Conservation (phyloP, 2,888 invertebrate genomes). For the Caenorhabditis angaria region DNA sequence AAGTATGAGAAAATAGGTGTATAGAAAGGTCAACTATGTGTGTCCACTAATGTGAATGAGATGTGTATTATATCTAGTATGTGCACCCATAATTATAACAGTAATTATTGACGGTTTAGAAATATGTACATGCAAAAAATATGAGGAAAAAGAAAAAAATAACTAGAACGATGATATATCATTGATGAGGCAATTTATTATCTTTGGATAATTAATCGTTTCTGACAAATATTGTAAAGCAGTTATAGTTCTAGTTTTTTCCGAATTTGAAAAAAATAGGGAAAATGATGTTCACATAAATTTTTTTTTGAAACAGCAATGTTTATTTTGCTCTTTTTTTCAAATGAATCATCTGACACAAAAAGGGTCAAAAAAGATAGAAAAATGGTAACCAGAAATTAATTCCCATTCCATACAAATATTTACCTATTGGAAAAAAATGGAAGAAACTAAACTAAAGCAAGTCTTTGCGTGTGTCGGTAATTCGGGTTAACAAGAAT, state of each 20-base stretch:
- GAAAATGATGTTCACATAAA: background rate
- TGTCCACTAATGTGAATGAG: background rate
- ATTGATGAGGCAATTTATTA: background rate
- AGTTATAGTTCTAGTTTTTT: too few species aligned
- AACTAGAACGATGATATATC: too few species aligned
- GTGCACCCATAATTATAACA: constrained; percentile 3
- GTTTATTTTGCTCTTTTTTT: constrained; percentile 9
- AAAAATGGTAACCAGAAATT: constrained; percentile 2
- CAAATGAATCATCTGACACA: background rate
- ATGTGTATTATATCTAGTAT: constrained; percentile 1
- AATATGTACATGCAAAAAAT: background rate
- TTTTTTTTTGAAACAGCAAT: constrained; percentile 1
- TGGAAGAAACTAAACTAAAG: background rate
- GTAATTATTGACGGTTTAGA: background rate
- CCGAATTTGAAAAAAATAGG: constrained; percentile 9
- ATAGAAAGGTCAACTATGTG: constrained; percentile 2
- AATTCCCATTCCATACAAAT: background rate
- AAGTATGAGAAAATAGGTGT: background rate
- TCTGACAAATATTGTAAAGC: background rate
- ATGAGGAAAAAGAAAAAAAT: too few species aligned
- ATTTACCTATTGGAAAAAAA: background rate
- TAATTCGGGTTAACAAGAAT: constrained; percentile 40
- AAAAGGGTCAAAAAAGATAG: background rate
- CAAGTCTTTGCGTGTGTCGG: background rate
- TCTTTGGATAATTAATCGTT: background rate